These are phyloP conservation scores for Leptopilina myrica DNA, from an alignment of 2,888 invertebrate species.

Conservation along the genomic window DNA sequence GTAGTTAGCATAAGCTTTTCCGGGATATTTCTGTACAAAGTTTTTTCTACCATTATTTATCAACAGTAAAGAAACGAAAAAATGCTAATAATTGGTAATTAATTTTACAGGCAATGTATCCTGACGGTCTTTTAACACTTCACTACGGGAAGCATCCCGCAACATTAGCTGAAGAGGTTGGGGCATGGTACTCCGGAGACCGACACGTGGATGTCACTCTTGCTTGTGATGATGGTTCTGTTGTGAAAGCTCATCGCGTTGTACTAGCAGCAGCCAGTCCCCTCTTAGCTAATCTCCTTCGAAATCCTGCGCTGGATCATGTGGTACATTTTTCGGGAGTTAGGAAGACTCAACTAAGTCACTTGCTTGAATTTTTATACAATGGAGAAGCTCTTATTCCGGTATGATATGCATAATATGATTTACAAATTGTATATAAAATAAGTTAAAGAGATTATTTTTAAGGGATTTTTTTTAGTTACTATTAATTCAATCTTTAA, in stretches of 20 bases:
- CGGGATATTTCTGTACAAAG: too few species aligned
- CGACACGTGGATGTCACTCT: conserved; percentile 92
- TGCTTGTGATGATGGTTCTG: conserved; percentile 90
- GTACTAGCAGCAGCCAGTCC: conserved; percentile 93
- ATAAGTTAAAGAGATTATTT: too few species aligned
- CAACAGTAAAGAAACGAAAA: not conserved
- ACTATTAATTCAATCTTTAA: too few species aligned
- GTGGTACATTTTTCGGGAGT: conserved; percentile 92
- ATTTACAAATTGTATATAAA: not conserved
- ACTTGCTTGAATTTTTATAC: conserved; percentile 90
- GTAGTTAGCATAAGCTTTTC: too few species aligned
- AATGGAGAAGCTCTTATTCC: conserved; percentile 90
- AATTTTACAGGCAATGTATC: conserved; percentile 78
- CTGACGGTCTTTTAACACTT: conserved; percentile 86
- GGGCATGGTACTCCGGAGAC: conserved; percentile 91
- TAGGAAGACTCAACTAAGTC: conserved; percentile 87
- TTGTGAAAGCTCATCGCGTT: conserved; percentile 89
- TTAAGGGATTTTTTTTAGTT: too few species aligned
- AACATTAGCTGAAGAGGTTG: conserved; percentile 93
- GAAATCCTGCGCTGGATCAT: conserved; percentile 73
- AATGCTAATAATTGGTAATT: not conserved
- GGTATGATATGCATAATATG: conserved; percentile 73
- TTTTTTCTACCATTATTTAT: too few species aligned
- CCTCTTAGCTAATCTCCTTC: conserved; percentile 83
- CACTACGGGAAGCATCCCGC: conserved; percentile 96